Conservation (phyloP, 2,888 invertebrate species). For the Salticus scenicus region DNA sequence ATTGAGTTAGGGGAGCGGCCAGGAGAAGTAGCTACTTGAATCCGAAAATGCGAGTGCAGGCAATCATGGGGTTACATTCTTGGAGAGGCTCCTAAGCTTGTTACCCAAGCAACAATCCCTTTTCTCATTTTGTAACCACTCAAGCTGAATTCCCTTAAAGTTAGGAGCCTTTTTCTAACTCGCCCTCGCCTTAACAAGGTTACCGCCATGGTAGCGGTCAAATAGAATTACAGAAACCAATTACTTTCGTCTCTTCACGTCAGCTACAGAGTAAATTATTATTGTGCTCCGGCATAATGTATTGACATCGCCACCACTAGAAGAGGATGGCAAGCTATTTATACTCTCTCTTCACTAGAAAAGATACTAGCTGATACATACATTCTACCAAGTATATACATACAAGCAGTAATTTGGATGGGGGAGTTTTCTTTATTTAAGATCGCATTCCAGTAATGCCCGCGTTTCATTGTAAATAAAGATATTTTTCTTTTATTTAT, state of each 20-base stretch:
- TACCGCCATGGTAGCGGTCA: conserved; percentile 63
- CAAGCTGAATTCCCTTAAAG: conserved; percentile 65
- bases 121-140: conserved; percentile 69
- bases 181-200: conserved; percentile 53
- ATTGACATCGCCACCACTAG: conserved; percentile 65
- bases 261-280: conserved; percentile 69
- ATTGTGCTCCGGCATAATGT: conserved; percentile 64
- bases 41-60: conserved; percentile 32
- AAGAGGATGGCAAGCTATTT: conserved; percentile 51
- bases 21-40: conserved; percentile 43
- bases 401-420: conserved; percentile 63
- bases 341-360: conserved; percentile 28
- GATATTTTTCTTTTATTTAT: conserved; percentile 53
- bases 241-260: conserved; percentile 57
- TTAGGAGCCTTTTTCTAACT: conserved; percentile 43
- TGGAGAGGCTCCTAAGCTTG: conserved; percentile 60
- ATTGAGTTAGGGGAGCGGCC: conserved; percentile 57
- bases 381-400: conserved; percentile 24
- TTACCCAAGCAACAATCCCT: conserved; percentile 69
- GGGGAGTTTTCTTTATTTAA: conserved; percentile 62
- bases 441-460: conserved; percentile 45
- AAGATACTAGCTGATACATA: conserved; percentile 17
- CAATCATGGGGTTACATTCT: conserved; percentile 62
- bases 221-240: conserved; percentile 69
- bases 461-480: conserved; percentile 49